Base-by-base conservation (phyloP, 2,888 invertebrate species). In the Macaria liturata region DNA sequence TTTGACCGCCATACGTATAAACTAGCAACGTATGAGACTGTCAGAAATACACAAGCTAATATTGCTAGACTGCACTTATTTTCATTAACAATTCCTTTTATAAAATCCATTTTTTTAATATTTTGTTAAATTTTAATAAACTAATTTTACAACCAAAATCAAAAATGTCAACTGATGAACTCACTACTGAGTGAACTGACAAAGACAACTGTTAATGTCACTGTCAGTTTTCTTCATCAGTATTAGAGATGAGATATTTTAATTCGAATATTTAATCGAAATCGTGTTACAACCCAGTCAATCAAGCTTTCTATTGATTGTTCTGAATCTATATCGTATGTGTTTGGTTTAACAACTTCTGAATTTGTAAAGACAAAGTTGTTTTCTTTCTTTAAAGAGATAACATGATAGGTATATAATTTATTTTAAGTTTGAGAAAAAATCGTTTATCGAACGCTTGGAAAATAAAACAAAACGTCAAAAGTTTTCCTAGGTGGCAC, bases 1-100 rank as follows among this genome's bases (percentile, higher is more conserved):
- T 94, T 94, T 58, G 95, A 94, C 73, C 94, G 95, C 97, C 98
- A 98, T 53, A 98, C 94, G 84, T 98, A 97, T 59, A 98, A 93
- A 87, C 98, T 98, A 58, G 95, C 95, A 66, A 98, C 97, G 91
- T 97, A 98, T 42, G 95, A 91, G 67, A 96, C 84, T 8, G 97
- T 96, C 72, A 98, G 92, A 62, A 95, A 87, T 67, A 97, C 91
- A 88, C 97, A 97, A 68, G 96, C 94, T 65, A 94, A 84, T 72
- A 96, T 92, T 52, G 96, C 94, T 72, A 93, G 90, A 66, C 93
- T 75, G 78, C 95, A 94, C 71, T 71, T 72, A 60, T 81, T 76
- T 54, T 75, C 54, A 53, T 74, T 67, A 46, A 78, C 61, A 57
- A 76, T 91, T 74, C 73, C 67, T 60, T 65, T 62, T 9, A 70